Percentiles rank a stretch among this genome's conserved stretches.
These are phyloP conservation scores for Trididemnum nubilum DNA, from an alignment of 23 tunicate species.

Conservation along the genomic window DNA sequence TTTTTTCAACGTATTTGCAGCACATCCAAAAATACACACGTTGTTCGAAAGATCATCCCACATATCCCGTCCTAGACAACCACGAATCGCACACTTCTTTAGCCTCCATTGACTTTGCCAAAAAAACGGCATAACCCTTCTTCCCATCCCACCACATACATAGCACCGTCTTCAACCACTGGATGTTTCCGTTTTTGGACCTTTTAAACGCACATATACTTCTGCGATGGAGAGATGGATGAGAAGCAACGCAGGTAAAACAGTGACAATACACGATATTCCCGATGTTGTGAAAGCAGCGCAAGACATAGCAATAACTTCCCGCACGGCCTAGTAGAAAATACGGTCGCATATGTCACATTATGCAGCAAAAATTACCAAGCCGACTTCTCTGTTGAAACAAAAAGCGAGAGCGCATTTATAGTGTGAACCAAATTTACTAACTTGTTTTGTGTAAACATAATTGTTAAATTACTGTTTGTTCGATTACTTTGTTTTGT, in stretches of 20 bases:
- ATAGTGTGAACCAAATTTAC: no score
- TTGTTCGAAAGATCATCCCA: slow-evolving; percentile 18
- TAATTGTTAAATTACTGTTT: no score
- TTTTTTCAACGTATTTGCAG: slow-evolving; percentile 13
- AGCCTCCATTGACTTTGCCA: slow-evolving; percentile 23
- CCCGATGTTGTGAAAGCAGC: slow-evolving; percentile 31
- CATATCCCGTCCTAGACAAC: slow-evolving; percentile 12
- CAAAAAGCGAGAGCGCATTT: no score
- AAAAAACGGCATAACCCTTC: slow-evolving; percentile 3
- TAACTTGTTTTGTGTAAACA: no score
- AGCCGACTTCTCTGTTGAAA: no score
- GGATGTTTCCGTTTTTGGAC: slow-evolving; percentile 28
- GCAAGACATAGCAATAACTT: slow-evolving; percentile 2
- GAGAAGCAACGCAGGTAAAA: slow-evolving; percentile 12
- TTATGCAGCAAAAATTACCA: no score
- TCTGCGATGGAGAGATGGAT: slow-evolving; percentile 33
- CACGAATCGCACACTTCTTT: slow-evolving; percentile 36
- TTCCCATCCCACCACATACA: slow-evolving; percentile 39
- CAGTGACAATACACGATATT: no score
- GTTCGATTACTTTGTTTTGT: no score
- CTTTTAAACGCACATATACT: slow-evolving; percentile 11
- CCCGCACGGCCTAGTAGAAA: no score
- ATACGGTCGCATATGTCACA: no score
- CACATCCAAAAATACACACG: slow-evolving; percentile 14
- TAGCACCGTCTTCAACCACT: slow-evolving; percentile 34